Conservation (phyloP, 2,888 invertebrate species). For the Trypoxylon attenuatum region DNA sequence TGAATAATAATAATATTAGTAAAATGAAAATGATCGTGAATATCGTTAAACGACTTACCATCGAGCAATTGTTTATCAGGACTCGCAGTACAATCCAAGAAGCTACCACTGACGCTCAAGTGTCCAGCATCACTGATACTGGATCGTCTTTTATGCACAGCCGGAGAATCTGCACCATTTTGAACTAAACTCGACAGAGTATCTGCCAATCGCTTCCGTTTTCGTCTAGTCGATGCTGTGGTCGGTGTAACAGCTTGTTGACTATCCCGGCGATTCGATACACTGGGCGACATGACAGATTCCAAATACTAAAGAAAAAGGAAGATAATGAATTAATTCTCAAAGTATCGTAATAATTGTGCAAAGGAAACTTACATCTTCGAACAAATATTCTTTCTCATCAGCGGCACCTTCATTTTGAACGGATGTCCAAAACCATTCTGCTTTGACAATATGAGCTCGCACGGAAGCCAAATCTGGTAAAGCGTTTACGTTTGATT, state of each 20-base stretch:
- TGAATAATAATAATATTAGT: too few relatives aligned
- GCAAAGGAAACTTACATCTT: constrained; percentile 81
- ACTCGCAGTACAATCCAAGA: constrained; percentile 91
- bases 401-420: constrained; percentile 96
- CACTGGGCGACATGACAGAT: constrained; percentile 74
- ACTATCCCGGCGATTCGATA: constrained; percentile 77
- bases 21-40: too few relatives aligned
- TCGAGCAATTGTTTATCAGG: constrained; percentile 80
- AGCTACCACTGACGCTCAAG: constrained; percentile 89
- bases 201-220: constrained; percentile 87
- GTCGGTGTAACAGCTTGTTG: constrained; percentile 75
- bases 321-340: constrained; percentile 11
- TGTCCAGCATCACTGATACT: constrained; percentile 90
- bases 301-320: constrained; percentile 74
- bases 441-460: constrained; percentile 89
- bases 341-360: constrained; percentile 1
- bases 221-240: constrained; percentile 79
- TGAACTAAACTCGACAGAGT: constrained; percentile 78
- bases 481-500: constrained; percentile 82
- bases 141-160: constrained; percentile 86
- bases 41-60: constrained; percentile 62
- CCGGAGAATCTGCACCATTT: constrained; percentile 75
- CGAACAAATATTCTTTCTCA: constrained; percentile 91
- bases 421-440: constrained; percentile 99
- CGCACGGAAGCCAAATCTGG: constrained; percentile 82